These are phyloP conservation scores for Andrena haemorrhoa DNA, from an alignment of 2,888 invertebrate genomes.

Conservation along the genomic window DNA sequence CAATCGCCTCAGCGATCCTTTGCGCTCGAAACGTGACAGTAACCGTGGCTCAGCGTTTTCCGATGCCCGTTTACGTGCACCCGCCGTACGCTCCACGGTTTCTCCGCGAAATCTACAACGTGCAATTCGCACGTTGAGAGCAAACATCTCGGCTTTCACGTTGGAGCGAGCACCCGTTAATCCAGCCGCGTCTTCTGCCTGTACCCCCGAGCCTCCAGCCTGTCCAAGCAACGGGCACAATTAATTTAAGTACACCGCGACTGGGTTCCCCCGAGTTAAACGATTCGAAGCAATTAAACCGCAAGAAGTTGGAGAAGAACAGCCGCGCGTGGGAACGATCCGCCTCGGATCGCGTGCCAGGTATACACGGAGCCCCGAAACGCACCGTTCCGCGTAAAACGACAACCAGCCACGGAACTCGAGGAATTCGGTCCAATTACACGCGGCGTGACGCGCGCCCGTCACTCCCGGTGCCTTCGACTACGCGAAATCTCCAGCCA, in stretches of 20 bases:
- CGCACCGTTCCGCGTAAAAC: slow-evolving; percentile 46
- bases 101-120: too few species aligned
- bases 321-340: slow-evolving; percentile 9
- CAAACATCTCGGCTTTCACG: not conserved
- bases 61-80: too few species aligned
- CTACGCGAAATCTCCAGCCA: slow-evolving; percentile 21
- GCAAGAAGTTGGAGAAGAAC: slow-evolving; percentile 29
- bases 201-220: not conserved
- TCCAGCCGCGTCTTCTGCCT: not conserved
- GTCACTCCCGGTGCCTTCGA: slow-evolving; percentile 46
- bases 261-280: slow-evolving; percentile 8
- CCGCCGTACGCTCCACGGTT: too few species aligned
- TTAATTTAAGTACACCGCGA: slow-evolving; percentile 17
- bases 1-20: not conserved
- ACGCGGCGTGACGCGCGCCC: slow-evolving; percentile 58
- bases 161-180: not conserved
- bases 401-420: slow-evolving; percentile 56
- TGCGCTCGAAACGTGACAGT: too few species aligned
- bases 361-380: slow-evolving; percentile 39
- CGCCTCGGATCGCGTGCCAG: slow-evolving; percentile 62
- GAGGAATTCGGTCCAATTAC: slow-evolving; percentile 71
- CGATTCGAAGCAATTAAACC: slow-evolving; percentile 47
- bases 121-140: too few species aligned
- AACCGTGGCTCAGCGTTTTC: not conserved
- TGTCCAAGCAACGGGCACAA: not conserved